These are phyloP conservation scores for Hetaerina titia DNA, from an alignment of 2,888 invertebrate genomes.

Conservation along the genomic window DNA sequence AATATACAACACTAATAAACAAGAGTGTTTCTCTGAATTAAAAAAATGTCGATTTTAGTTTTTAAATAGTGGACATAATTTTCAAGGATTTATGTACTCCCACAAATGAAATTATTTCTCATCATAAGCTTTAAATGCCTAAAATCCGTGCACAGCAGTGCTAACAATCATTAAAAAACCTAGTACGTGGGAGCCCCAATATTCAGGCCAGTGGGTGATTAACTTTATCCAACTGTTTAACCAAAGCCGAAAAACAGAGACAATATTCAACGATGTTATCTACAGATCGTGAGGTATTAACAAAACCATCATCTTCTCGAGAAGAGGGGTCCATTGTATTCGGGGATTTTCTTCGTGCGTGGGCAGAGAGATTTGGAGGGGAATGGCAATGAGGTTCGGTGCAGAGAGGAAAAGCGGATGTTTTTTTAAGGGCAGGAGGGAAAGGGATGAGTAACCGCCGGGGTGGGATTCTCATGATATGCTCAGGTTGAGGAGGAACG, in stretches of 20 bases:
- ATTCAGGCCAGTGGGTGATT: not conserved
- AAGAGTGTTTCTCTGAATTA: too few species aligned
- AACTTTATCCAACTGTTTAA: not conserved
- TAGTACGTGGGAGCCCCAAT: not conserved
- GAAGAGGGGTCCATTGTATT: not conserved
- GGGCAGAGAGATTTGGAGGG: not conserved
- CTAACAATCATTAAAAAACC: too few species aligned
- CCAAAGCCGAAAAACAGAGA: not conserved
- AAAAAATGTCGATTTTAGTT: too few species aligned
- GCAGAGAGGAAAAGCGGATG: not conserved
- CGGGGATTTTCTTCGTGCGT: not conserved
- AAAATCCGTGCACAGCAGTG: too few species aligned
- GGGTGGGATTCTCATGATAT: slow-evolving; percentile 4
- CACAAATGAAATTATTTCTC: too few species aligned
- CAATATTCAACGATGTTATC: not conserved
- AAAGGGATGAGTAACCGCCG: not conserved
- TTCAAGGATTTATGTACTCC: too few species aligned
- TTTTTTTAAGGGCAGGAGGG: not conserved
- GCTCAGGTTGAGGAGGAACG: not conserved
- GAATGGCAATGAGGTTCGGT: not conserved
- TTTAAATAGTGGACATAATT: too few species aligned
- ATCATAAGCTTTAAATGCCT: too few species aligned
- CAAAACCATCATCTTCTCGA: not conserved
- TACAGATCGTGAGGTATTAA: not conserved
- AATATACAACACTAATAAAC: too few species aligned